Evolutionary conservation across 2,113 vertebrate genomes (phyloP).

Genomic region (Grammomys surdaster): DNA sequence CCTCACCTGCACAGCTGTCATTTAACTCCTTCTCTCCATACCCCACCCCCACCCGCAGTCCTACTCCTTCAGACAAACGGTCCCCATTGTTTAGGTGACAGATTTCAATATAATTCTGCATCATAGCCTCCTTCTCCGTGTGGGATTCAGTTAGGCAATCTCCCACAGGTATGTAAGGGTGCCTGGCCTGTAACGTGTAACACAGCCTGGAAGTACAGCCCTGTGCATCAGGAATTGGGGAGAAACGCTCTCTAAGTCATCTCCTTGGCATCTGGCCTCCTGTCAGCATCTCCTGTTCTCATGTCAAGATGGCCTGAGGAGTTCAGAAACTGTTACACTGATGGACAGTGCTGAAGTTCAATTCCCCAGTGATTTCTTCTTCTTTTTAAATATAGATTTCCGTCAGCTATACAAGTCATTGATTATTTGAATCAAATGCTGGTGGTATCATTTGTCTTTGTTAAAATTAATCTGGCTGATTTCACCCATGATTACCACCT

Average conservation of each 20-base stretch:
- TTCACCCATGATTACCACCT: constrained; percentile 62
- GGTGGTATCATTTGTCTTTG: constrained; percentile 60
- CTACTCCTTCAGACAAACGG: background rate
- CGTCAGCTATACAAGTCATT: constrained; percentile 7
- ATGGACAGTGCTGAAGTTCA: background rate
- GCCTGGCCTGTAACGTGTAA: background rate
- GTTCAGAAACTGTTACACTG: background rate
- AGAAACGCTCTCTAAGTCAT: no score
- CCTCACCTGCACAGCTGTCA: no score
- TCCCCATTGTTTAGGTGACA: background rate
- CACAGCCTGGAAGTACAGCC: background rate
- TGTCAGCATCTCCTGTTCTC: background rate
- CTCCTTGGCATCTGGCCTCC: background rate
- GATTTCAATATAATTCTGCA: background rate
- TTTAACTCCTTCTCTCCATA: background rate
- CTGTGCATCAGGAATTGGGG: no score
- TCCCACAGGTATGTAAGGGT: background rate
- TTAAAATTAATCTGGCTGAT: constrained; percentile 62
- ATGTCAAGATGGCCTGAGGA: background rate
- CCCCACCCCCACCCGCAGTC: background rate
- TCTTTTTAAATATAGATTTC: background rate
- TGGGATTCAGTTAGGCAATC: background rate
- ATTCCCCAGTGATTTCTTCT: background rate
- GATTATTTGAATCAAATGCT: constrained; percentile 60
- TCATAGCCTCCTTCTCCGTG: background rate